A percentile compares a stretch with the other conserved stretches of the same genome.
phyloP scores from a whole-genome alignment of 2,113 vertebrate genomes.

The Ailurus styani region DNA sequence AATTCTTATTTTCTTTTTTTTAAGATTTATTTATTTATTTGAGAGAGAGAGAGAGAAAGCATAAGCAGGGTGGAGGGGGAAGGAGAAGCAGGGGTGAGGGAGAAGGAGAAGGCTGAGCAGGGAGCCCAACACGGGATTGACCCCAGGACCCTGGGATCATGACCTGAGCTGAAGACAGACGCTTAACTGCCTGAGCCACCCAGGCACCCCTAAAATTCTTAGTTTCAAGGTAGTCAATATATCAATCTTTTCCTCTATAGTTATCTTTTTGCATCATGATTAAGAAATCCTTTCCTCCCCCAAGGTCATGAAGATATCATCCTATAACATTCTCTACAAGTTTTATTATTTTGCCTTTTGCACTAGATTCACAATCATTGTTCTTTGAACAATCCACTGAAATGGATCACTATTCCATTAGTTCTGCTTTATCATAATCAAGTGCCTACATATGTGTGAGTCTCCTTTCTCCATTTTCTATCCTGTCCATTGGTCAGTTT shows the following conservation, averaged over 20 bases:
- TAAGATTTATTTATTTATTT: too few relatives aligned
- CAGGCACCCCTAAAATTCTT: neutral
- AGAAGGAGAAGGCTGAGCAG: too few relatives aligned
- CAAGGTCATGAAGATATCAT: neutral
- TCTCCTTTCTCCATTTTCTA: neutral
- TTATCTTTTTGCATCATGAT: neutral
- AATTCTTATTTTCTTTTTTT: too few relatives aligned
- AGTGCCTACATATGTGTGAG: neutral
- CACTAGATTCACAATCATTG: neutral
- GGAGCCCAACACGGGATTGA: too few relatives aligned
- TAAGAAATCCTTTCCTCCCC: neutral
- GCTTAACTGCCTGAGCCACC: too few relatives aligned
- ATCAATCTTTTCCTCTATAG: neutral
- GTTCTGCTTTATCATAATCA: neutral
- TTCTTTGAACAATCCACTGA: too few relatives aligned
- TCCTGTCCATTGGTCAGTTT: neutral
- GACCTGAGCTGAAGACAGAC: too few relatives aligned
- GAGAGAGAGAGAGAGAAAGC: too few relatives aligned
- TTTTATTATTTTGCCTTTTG: neutral
- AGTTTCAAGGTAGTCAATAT: neutral
- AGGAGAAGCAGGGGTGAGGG: too few relatives aligned
- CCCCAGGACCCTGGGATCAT: too few relatives aligned
- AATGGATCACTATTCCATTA: neutral
- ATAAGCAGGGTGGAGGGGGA: too few relatives aligned
- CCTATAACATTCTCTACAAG: neutral